Evolutionary conservation across 1,140 invertebrate species (phyloP).

Genomic region (Cepaea nemoralis): DNA sequence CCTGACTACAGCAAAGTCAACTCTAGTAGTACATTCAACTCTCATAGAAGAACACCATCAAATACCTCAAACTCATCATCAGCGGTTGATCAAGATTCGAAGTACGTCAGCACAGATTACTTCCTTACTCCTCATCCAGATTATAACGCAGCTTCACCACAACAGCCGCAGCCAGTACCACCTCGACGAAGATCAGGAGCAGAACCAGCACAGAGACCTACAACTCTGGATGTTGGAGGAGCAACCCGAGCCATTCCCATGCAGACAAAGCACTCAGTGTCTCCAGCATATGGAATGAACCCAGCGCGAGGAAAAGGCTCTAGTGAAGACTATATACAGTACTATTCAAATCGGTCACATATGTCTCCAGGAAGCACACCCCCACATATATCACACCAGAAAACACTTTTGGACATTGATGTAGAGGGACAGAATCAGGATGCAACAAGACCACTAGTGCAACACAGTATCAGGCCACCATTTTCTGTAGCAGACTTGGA

Average conservation of each 20-base stretch:
- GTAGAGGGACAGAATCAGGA: slow-evolving; percentile 79
- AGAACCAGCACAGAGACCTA: slow-evolving; percentile 79
- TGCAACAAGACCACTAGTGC: slow-evolving; percentile 76
- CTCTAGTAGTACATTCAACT: slow-evolving; percentile 54
- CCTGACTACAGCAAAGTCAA: slow-evolving; percentile 47
- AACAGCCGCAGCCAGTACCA: slow-evolving; percentile 67
- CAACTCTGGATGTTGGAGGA: slow-evolving; percentile 76
- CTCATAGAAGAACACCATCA: slow-evolving; percentile 79
- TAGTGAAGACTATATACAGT: slow-evolving; percentile 56
- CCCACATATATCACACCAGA: slow-evolving; percentile 68
- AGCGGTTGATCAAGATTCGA: slow-evolving; percentile 52
- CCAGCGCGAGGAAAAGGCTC: slow-evolving; percentile 41
- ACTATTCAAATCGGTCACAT: slow-evolving; percentile 63
- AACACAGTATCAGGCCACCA: slow-evolving; percentile 41
- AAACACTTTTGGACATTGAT: slow-evolving; percentile 77
- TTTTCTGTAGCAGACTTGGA: slow-evolving; percentile 40
- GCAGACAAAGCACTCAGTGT: slow-evolving; percentile 46
- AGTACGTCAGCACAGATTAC: slow-evolving; percentile 74
- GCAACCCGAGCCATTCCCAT: slow-evolving; percentile 31
- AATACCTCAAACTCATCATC: slow-evolving; percentile 80
- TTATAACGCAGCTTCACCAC: slow-evolving; percentile 55
- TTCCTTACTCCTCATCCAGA: slow-evolving; percentile 72
- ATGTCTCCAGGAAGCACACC: slow-evolving; percentile 69
- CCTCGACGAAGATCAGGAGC: slow-evolving; percentile 72
- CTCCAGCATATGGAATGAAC: slow-evolving; percentile 46